Evolutionary conservation across 1,140 invertebrate species (phyloP).

Genomic region (Dermatophagoides farinae): DNA sequence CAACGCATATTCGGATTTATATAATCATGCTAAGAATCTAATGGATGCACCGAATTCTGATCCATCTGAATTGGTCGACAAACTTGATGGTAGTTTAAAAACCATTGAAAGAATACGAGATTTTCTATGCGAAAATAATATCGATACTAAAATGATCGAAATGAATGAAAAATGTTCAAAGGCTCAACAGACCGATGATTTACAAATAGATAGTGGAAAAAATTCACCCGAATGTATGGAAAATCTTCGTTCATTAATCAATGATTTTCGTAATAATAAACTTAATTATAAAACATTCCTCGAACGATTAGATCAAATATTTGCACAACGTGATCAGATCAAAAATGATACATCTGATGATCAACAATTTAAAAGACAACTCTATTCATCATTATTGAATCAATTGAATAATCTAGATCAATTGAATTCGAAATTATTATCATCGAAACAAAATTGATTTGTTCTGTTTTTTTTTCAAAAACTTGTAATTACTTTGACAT

Average conservation of each 20-base stretch:
- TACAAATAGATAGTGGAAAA: too few species aligned
- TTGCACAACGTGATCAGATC: neutral
- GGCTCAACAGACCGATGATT: neutral
- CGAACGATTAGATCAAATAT: neutral
- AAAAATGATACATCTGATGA: too few species aligned
- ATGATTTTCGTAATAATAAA: constrained; percentile 3
- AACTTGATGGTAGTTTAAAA: neutral
- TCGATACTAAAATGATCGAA: neutral
- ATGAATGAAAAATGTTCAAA: neutral
- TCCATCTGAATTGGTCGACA: neutral
- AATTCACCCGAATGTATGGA: too few species aligned
- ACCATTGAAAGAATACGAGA: neutral
- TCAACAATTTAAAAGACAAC: too few species aligned
- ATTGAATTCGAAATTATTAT: too few species aligned
- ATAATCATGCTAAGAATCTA: neutral
- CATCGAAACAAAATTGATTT: too few species aligned
- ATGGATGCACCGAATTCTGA: neutral
- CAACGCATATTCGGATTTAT: neutral
- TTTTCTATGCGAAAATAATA: neutral
- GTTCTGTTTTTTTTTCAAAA: too few species aligned
- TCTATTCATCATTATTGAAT: too few species aligned
- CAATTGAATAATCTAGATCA: too few species aligned
- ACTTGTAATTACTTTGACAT: too few species aligned
- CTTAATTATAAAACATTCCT: neutral
- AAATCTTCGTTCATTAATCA: neutral